Evolutionary conservation across 2,113 vertebrate genomes (phyloP), one percentile per base, ranked within the genome.

Genomic region (Mormoops blainvillei): DNA sequence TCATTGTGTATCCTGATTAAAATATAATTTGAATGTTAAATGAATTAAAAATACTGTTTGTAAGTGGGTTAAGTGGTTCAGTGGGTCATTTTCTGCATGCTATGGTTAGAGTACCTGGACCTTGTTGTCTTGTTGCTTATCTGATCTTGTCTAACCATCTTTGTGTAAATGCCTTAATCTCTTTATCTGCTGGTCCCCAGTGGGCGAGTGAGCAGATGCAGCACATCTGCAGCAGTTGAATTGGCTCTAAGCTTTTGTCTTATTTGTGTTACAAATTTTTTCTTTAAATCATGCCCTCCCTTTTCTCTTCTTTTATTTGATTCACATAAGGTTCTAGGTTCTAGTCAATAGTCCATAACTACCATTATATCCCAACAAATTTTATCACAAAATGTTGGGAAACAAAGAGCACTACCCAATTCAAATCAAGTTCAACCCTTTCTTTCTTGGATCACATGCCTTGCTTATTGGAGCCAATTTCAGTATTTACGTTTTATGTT

Each of bases 141-240:
- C 82, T 94, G 93, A 90, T 96, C 76, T 89, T 89, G 86, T 97
- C 87, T 93, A 78, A 61, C 84, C 48, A 45, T 89, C 92, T 95
- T 93, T 1, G 0, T 97, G 82, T 94, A 92, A 97, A 97, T 86
- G 15, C 77, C 77, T 97, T 95, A 45, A 97, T 97, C 87, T 97
- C 92, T 98, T 91, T 97, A 70, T 96, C 65, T 88, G 87, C 50
- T 3, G 38, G 67, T 97, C 89, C 95, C 95, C 89, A 94, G 89
- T 93, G 96, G 94, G 87, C 63, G 97, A 96, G 19, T 26, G 96
- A 97, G 95, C 97, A 98, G 96, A 98, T 97, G 97, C 31, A 89
- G 56, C 67, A 96, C 97, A 98, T 96, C 97, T 97, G 97, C 45
- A 97, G 88, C 63, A 82, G 43, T 41, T 92, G 68, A 97, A 50